Evolutionary conservation across 2,113 vertebrate genomes (phyloP).

Genomic region (Condylura cristata): DNA sequence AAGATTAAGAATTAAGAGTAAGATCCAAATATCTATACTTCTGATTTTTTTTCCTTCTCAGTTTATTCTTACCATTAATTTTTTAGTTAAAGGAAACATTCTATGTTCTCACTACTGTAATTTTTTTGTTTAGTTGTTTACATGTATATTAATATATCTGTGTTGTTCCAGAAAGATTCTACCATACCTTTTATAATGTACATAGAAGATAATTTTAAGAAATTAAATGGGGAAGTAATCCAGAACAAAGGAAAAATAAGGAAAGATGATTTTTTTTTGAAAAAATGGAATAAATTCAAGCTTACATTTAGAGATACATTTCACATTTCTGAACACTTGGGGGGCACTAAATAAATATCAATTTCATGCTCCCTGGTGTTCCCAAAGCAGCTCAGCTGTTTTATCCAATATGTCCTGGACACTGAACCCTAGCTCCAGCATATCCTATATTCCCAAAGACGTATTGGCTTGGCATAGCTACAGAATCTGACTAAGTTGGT

Average conservation of each 20-base stretch:
- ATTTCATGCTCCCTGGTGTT: conserved; percentile 72
- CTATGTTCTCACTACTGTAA: neutral
- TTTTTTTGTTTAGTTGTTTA: neutral
- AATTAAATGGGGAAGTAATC: neutral
- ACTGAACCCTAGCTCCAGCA: neutral
- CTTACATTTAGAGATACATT: conserved; percentile 45
- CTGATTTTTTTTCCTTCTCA: neutral
- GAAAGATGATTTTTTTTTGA: too few species aligned
- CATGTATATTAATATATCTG: neutral
- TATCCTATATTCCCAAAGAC: neutral
- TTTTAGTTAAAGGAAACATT: neutral
- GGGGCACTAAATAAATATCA: conserved; percentile 70
- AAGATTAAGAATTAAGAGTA: neutral
- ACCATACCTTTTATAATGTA: neutral
- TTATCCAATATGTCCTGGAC: neutral
- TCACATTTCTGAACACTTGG: conserved; percentile 50
- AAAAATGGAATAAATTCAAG: neutral
- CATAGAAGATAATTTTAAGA: neutral
- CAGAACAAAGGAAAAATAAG: neutral
- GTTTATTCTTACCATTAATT: neutral
- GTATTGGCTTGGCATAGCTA: neutral
- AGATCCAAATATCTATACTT: neutral
- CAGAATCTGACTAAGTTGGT: neutral
- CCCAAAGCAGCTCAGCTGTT: neutral
- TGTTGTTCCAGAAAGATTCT: neutral